Conservation (phyloP, 2,113 vertebrate genomes). For the Megaceryle torquata region DNA sequence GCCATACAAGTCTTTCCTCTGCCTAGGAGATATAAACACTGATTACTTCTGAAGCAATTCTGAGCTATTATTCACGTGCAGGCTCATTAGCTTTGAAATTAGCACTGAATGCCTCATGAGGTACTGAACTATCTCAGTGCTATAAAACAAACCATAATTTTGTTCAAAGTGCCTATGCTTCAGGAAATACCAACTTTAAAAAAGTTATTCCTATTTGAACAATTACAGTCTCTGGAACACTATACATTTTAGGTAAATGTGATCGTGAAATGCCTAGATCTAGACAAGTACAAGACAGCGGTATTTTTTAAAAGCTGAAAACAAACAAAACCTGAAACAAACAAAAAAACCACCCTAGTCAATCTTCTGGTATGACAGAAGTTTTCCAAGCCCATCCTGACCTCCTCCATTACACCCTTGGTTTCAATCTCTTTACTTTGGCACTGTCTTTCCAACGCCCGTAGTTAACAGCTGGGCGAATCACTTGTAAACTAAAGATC, state of each 20-base stretch:
- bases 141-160: not conserved
- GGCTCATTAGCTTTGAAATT: not conserved
- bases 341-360: not conserved
- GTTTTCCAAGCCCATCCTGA: not conserved
- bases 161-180: not conserved
- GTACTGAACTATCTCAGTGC: not conserved
- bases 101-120: not conserved
- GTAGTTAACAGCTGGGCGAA: not conserved
- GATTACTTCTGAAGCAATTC: not conserved
- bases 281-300: not conserved
- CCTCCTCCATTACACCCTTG: not conserved
- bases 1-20: not conserved
- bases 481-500: not conserved
- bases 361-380: not conserved
- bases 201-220: not conserved
- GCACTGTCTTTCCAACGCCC: not conserved
- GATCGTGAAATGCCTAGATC: not conserved
- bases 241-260: not conserved
- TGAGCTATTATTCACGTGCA: not conserved
- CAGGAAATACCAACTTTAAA: not conserved
- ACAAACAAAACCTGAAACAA: not conserved
- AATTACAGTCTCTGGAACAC: not conserved
- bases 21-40: not conserved
- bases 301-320: not conserved
- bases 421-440: not conserved